phyloP scores from a whole-genome alignment of 2,888 invertebrate species.

The Ctenicera cuprea region DNA sequence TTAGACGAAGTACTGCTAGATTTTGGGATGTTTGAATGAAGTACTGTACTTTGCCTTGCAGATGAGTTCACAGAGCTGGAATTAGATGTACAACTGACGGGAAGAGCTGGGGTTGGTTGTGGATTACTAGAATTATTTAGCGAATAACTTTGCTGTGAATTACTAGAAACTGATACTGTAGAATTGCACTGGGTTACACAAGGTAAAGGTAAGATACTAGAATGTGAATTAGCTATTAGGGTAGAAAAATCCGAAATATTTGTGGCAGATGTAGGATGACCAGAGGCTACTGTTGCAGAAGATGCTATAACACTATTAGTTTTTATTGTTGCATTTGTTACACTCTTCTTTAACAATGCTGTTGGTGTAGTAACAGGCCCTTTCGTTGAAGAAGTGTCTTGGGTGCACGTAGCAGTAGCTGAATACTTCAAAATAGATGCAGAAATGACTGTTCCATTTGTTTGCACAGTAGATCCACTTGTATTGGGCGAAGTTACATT shows the following conservation, averaged over 20 bases:
- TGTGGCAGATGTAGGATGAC: conserved; percentile 42
- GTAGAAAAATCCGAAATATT: conserved; percentile 46
- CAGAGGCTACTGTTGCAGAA: conserved; percentile 37
- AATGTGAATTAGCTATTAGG: conserved; percentile 45
- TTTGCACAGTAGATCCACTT: conserved; percentile 33
- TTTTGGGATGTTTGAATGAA: conserved; percentile 37
- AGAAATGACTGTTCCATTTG: conserved; percentile 32
- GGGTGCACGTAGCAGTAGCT: conserved; percentile 38
- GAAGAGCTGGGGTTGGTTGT: conserved; percentile 27
- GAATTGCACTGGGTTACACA: conserved; percentile 50
- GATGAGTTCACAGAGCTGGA: conserved; percentile 22
- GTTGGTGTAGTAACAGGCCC: conserved; percentile 23
- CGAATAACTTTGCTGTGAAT: conserved; percentile 37
- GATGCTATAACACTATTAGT: conserved; percentile 39
- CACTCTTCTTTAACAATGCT: conserved; percentile 51
- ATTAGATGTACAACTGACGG: conserved; percentile 30
- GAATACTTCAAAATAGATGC: conserved; percentile 38
- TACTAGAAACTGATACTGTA: conserved; percentile 40
- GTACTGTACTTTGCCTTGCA: conserved; percentile 24
- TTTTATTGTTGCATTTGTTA: conserved; percentile 41
- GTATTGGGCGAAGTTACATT: conserved; percentile 15
- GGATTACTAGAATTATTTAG: conserved; percentile 32
- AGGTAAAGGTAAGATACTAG: conserved; percentile 38
- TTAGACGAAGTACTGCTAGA: conserved; percentile 21
- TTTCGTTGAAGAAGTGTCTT: conserved; percentile 42